These are phyloP conservation scores for Perca fluviatilis DNA, from an alignment of 2,113 vertebrate species.

Conservation along the genomic window DNA sequence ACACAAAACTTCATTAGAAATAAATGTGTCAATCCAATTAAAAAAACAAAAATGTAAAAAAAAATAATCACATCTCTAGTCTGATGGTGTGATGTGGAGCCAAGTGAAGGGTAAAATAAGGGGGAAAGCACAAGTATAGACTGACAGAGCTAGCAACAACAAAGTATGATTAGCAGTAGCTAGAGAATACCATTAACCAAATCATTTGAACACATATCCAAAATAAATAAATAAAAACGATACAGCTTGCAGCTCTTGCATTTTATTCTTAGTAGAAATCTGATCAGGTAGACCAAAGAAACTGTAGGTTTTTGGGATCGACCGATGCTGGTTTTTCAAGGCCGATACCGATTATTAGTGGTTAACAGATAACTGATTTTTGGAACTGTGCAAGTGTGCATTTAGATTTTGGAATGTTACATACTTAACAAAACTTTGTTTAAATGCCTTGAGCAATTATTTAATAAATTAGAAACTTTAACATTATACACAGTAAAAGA, in stretches of 20 bases:
- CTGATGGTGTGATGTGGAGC: conserved; percentile 25
- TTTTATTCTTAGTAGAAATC: neutral
- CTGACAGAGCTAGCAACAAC: conserved; percentile 72
- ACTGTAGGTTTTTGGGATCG: neutral
- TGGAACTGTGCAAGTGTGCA: no score
- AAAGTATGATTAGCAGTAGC: conserved; percentile 21
- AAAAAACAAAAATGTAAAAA: neutral
- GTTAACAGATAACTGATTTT: no score
- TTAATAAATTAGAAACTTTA: no score
- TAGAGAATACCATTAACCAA: neutral
- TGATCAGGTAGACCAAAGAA: neutral
- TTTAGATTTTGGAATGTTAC: no score
- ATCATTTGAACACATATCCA: neutral
- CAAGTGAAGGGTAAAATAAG: conserved; percentile 47
- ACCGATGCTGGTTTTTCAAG: no score
- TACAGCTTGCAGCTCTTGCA: neutral
- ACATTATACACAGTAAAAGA: no score
- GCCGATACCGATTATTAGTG: no score
- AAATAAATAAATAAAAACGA: neutral
- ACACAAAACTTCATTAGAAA: conserved; percentile 45
- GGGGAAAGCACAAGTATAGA: conserved; percentile 71
- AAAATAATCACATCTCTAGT: conserved; percentile 17
- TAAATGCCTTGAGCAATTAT: no score
- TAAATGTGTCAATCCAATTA: neutral
- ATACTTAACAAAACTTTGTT: no score